Conservation (phyloP, 2,797 vertebrate species). For the Muscicapa striata region DNA sequence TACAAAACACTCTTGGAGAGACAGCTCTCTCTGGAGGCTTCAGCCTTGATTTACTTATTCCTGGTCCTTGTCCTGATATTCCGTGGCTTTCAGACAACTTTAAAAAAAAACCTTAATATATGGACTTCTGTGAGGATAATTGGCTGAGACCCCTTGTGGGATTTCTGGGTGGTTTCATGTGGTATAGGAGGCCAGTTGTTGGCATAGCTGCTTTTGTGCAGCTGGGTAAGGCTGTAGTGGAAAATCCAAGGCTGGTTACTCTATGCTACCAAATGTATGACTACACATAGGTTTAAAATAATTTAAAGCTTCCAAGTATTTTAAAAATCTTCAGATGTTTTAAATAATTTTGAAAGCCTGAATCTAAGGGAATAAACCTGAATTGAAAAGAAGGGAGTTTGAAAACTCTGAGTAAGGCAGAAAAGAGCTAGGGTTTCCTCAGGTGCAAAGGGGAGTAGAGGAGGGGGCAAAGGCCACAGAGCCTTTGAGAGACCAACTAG, state of each 20-base stretch:
- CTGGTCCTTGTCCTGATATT: conserved; percentile 16
- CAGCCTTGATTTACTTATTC: conserved; percentile 45
- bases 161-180: conserved; percentile 14
- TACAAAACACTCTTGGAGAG: conserved; percentile 47
- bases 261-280: background rate
- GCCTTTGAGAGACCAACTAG: background rate
- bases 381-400: background rate
- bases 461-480: background rate
- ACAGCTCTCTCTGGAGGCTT: conserved; percentile 36
- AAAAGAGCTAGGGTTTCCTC: background rate
- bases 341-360: background rate
- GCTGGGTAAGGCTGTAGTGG: background rate
- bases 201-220: background rate
- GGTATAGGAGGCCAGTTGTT: background rate
- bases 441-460: background rate
- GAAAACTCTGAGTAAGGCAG: background rate
- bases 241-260: conserved; percentile 1
- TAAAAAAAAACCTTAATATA: background rate
- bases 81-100: background rate
- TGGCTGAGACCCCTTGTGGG: background rate
- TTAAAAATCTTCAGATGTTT: background rate
- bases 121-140: background rate
- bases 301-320: background rate
- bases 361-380: background rate
- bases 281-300: background rate